These are phyloP conservation scores for Balanococcus diminutus DNA, from an alignment of 2,888 invertebrate species.

Conservation along the genomic window DNA sequence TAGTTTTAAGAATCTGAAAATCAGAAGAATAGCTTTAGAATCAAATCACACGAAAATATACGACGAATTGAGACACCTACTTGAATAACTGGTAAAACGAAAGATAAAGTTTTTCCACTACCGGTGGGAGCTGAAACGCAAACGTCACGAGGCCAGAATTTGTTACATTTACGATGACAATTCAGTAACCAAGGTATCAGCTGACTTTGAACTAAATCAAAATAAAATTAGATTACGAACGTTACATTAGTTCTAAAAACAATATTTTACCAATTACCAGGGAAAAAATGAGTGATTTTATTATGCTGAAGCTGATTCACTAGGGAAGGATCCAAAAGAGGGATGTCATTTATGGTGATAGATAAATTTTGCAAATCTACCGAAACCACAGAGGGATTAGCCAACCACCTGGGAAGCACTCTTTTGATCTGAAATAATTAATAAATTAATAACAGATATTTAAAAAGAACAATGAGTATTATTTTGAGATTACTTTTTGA, in stretches of 20 bases:
- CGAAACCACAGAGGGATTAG: constrained; percentile 79
- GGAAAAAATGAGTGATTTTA: constrained; percentile 80
- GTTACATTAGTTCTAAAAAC: background rate
- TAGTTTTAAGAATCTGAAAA: constrained; percentile 67
- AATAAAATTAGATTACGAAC: constrained; percentile 3
- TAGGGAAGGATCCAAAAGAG: constrained; percentile 70
- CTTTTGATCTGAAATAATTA: constrained; percentile 66
- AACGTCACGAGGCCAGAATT: constrained; percentile 80
- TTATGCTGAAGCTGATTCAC: constrained; percentile 71
- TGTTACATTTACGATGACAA: constrained; percentile 67
- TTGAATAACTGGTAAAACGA: constrained; percentile 89
- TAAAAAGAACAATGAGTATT: background rate
- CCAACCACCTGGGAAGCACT: constrained; percentile 86
- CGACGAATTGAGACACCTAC: constrained; percentile 60
- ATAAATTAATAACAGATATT: background rate
- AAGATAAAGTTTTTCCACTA: constrained; percentile 95
- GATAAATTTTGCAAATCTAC: constrained; percentile 70
- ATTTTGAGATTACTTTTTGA: constrained; percentile 6
- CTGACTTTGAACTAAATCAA: constrained; percentile 70
- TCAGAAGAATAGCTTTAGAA: constrained; percentile 55
- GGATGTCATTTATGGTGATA: constrained; percentile 66
- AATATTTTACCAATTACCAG: constrained; percentile 62
- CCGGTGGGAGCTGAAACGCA: constrained; percentile 98
- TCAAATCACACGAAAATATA: constrained; percentile 55
- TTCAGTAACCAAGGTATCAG: constrained; percentile 79